These are phyloP conservation scores for Ciconia stormi DNA, from an alignment of 2,113 vertebrate species.

Conservation along the genomic window DNA sequence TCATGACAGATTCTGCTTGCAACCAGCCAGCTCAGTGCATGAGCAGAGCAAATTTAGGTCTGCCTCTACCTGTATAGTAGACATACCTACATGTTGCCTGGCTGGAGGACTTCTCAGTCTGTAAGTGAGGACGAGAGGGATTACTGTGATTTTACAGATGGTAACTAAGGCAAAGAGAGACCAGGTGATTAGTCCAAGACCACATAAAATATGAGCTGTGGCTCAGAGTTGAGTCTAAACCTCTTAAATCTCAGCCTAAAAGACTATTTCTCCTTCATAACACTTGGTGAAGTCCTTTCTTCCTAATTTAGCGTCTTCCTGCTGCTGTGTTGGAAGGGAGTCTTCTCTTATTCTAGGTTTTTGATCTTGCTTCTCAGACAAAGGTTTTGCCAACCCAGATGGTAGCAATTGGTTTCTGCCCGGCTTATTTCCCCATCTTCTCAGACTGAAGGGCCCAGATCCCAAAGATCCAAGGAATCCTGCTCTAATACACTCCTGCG, in stretches of 20 bases:
- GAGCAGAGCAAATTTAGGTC: not conserved
- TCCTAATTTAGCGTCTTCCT: not conserved
- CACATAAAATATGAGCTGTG: not conserved
- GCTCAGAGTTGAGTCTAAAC: not conserved
- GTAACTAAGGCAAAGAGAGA: not conserved
- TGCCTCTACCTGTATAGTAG: not conserved
- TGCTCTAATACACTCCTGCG: not conserved
- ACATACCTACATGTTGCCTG: not conserved
- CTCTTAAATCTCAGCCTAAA: not conserved
- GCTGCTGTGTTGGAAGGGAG: not conserved
- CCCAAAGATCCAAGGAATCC: conserved; percentile 19
- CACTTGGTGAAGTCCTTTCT: not conserved
- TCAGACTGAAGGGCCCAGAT: not conserved
- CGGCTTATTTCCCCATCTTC: not conserved
- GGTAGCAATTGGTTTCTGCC: conserved; percentile 45
- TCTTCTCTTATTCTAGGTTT: not conserved
- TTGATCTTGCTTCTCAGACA: conserved; percentile 23
- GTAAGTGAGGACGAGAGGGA: not conserved
- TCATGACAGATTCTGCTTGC: not conserved
- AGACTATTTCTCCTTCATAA: not conserved
- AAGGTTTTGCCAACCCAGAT: conserved; percentile 30
- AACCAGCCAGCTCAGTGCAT: not conserved
- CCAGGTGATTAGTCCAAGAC: not conserved
- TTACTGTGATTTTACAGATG: not conserved
- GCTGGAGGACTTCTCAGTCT: not conserved